These are phyloP conservation scores for Hydriomena furcata DNA, from an alignment of 2,888 invertebrate species.

Conservation along the genomic window DNA sequence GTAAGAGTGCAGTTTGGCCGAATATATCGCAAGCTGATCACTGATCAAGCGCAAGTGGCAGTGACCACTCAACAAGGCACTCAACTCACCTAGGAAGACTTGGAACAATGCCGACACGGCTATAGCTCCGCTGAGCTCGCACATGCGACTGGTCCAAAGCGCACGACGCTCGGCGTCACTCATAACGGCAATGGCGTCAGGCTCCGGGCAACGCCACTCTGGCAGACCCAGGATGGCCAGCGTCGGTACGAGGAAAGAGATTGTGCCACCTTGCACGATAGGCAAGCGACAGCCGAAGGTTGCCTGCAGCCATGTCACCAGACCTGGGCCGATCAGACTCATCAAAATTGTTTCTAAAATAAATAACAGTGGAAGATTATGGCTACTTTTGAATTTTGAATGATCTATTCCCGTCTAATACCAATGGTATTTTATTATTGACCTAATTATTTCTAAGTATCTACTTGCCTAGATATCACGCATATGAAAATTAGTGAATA, in stretches of 20 bases:
- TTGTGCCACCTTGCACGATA: conserved; percentile 91
- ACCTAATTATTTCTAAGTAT: no score
- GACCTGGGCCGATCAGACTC: conserved; percentile 65
- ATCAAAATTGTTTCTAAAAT: no score
- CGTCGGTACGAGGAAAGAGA: conserved; percentile 91
- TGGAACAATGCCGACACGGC: conserved; percentile 91
- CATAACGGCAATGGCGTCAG: conserved; percentile 79
- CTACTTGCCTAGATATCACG: no score
- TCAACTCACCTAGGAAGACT: conserved; percentile 87
- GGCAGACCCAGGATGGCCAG: conserved; percentile 89
- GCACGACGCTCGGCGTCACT: conserved; percentile 79
- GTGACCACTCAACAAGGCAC: no score
- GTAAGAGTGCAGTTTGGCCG: no score
- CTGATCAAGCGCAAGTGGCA: no score
- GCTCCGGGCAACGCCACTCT: conserved; percentile 87
- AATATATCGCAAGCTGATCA: no score
- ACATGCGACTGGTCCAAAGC: conserved; percentile 90
- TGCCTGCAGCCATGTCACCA: conserved; percentile 89
- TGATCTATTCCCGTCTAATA: no score
- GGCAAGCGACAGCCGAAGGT: conserved; percentile 90
- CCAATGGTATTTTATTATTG: no score
- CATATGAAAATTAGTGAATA: no score
- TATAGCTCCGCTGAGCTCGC: conserved; percentile 92
- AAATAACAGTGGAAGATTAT: no score
- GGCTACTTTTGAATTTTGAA: no score